A percentile compares a stretch with the other conserved stretches of the same genome.
Conservation (phyloP, 2,888 invertebrate genomes). For the Orchesella flavescens region DNA sequence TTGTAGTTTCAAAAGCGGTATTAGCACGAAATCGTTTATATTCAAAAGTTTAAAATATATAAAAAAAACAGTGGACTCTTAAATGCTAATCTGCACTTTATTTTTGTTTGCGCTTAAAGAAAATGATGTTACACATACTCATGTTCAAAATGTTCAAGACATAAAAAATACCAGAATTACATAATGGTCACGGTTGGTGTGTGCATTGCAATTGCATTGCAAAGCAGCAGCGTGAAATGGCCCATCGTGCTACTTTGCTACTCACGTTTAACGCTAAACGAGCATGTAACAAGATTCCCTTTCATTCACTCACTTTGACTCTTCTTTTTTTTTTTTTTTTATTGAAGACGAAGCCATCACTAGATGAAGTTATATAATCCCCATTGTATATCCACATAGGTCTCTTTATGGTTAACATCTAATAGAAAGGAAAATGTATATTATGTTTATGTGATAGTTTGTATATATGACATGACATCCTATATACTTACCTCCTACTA, state of each 20-base stretch:
- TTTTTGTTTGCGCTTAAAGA: too few species aligned
- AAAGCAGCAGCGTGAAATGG: slow-evolving; percentile 23
- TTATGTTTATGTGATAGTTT: too few species aligned
- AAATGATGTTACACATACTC: too few species aligned
- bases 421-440: too few species aligned
- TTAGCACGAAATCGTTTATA: slow-evolving; percentile 4
- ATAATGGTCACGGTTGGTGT: slow-evolving; percentile 56
- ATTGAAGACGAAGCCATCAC: neutral
- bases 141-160: too few species aligned
- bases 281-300: slow-evolving; percentile 36
- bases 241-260: slow-evolving; percentile 55
- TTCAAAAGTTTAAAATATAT: slow-evolving; percentile 19
- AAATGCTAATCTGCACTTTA: too few species aligned
- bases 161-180: slow-evolving; percentile 39
- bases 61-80: too few species aligned
- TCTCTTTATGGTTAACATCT: too few species aligned
- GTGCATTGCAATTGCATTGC: too few species aligned
- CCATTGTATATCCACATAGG: too few species aligned
- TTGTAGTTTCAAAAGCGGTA: slow-evolving; percentile 29
- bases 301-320: slow-evolving; percentile 17
- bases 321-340: slow-evolving; percentile 23
- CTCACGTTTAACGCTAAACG: slow-evolving; percentile 51
- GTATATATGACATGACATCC: too few species aligned
- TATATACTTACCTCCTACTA: too few species aligned
- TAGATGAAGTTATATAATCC: neutral